Evolutionary conservation across 2,888 invertebrate genomes (phyloP), one percentile per base, ranked within the genome.

Genomic region (Drosophila anomelani): DNA sequence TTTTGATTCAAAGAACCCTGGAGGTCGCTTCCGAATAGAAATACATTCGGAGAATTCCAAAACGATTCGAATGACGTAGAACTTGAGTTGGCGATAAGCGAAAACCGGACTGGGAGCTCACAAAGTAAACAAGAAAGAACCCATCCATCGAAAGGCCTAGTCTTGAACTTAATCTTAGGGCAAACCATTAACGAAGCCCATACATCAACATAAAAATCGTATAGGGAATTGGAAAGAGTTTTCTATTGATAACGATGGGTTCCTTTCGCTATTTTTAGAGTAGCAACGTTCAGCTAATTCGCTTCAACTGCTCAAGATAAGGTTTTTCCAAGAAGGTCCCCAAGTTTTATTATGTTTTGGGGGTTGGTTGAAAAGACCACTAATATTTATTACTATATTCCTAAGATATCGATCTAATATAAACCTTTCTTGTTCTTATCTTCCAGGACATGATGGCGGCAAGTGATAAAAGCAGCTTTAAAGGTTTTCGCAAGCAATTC

Each of bases 401-500:
- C 2, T 29, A 9, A 7, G 15, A 15, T 9, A 36, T 9, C 13
- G 17, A 26, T 6, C 20, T 47, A 32, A 13, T 17, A 20, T 39
- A 9, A 3, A 29, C 39, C 6, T 32, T 32, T 58, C 3, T 51
- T 13, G 7, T 81, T 95, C 60, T 13, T 13, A 9, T 26, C 10
- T 54, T 55, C 3, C 94, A 97, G 96, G 96, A 96, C 94, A 95
- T 95, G 93, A 94, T 96, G 92, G 95, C 96, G 94, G 95, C 96
- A 75, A 93, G 94, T 80, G 94, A 94, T 85, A 95, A 94, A 92
- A 95, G 95, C 88, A 96, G 96, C 90, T 96, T 96, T 92, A 95
- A 96, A 92, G 96, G 96, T 92, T 95, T 97, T 93, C 95, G 96
- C 86, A 97, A 96, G 93, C 97, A 97, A 92, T 95, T 97, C 89